Evolutionary conservation across 2,113 vertebrate genomes (phyloP).

Genomic region (Onychorhynchus coronatus): DNA sequence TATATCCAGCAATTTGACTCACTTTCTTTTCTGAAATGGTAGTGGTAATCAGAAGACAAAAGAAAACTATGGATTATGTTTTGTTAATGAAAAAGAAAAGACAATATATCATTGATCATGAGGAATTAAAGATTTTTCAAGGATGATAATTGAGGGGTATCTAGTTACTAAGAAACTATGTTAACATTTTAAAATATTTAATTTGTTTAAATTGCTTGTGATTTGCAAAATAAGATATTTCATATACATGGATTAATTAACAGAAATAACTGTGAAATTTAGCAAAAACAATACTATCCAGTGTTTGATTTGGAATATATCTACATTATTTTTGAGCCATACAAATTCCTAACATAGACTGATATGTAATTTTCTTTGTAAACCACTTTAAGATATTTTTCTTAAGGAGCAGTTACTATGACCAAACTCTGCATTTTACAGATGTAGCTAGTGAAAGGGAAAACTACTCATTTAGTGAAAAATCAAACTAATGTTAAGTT

Average conservation of each 20-base stretch:
- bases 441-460: not conserved
- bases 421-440: not conserved
- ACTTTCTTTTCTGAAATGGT: not conserved
- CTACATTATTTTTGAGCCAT: not conserved
- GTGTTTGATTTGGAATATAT: not conserved
- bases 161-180: not conserved
- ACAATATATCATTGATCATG: not conserved
- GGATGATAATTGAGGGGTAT: not conserved
- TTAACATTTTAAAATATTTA: not conserved
- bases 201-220: not conserved
- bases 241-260: not conserved
- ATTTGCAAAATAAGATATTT: not conserved
- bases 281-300: not conserved
- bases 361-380: not conserved
- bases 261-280: not conserved
- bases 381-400: not conserved
- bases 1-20: not conserved
- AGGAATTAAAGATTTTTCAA: not conserved
- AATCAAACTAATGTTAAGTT: not conserved
- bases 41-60: not conserved
- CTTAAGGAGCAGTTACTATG: not conserved
- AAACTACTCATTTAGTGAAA: not conserved
- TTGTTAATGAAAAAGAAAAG: not conserved
- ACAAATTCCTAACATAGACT: not conserved
- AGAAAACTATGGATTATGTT: not conserved